Percentiles rank a stretch among this genome's conserved stretches.
phyloP scores from a whole-genome alignment of 2,797 vertebrate species.

The Mycteria americana region DNA sequence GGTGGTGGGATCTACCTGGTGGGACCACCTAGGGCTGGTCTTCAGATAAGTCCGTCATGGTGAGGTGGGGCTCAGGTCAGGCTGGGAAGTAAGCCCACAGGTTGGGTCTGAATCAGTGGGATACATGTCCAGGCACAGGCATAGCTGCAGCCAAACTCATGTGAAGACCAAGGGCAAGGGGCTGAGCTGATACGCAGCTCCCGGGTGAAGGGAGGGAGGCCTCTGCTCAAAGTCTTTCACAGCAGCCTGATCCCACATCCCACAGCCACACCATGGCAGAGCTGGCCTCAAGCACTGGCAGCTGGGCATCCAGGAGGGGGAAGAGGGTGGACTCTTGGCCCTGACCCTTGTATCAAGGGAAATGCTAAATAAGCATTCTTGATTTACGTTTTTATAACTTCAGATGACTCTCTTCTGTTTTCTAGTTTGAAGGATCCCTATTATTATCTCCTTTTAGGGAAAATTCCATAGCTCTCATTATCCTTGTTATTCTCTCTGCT shows the following conservation, averaged over 20 bases:
- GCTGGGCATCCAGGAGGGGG: rapidly evolving
- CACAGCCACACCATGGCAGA: neutral
- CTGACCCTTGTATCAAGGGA: neutral
- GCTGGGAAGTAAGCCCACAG: neutral
- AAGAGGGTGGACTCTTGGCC: neutral
- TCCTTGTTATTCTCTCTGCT: neutral
- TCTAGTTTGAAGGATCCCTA: neutral
- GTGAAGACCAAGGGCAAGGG: neutral
- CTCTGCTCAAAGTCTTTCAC: neutral
- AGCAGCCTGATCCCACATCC: neutral
- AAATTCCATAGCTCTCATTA: neutral
- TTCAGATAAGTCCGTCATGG: neutral
- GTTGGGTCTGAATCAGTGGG: neutral
- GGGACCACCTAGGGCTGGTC: neutral
- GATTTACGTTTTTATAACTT: neutral
- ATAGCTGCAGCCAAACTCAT: neutral
- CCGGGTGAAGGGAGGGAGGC: neutral
- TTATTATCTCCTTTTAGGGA: neutral
- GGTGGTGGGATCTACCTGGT: too few relatives aligned
- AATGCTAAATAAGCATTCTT: neutral
- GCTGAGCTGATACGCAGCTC: neutral
- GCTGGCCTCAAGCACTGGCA: neutral
- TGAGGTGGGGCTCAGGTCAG: neutral
- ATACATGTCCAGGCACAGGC: neutral
- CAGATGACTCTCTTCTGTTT: neutral